Conservation (phyloP, 2,113 vertebrate species). For the Paramisgurnus dabryanus region DNA sequence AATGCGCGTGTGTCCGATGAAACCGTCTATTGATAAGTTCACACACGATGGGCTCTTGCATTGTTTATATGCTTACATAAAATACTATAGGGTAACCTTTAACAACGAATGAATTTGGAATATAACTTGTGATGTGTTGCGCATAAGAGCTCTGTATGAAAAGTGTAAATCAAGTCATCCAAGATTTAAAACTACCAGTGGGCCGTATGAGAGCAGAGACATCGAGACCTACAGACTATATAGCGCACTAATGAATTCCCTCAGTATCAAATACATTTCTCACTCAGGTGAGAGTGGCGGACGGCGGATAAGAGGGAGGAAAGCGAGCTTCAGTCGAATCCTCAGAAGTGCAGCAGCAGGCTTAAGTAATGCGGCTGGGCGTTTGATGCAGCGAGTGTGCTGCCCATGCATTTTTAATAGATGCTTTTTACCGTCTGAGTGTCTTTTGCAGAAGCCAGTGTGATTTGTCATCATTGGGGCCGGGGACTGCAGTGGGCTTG, state of each 20-base stretch:
- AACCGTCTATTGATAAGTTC: too few species aligned
- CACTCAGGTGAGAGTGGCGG: constrained; percentile 53
- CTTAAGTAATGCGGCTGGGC: constrained; percentile 62
- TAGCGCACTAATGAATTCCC: not conserved
- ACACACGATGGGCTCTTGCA: too few species aligned
- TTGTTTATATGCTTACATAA: too few species aligned
- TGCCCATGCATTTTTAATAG: constrained; percentile 74
- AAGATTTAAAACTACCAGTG: not conserved
- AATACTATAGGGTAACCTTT: too few species aligned
- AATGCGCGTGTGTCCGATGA: too few species aligned
- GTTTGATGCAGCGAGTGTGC: constrained; percentile 68
- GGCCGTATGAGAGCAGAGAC: not conserved
- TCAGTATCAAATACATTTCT: not conserved
- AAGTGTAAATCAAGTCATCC: not conserved
- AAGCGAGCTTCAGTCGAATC: constrained; percentile 56
- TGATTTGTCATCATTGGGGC: constrained; percentile 71
- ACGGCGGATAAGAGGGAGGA: constrained; percentile 47
- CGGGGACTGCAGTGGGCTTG: constrained; percentile 51
- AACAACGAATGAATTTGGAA: constrained; percentile 10
- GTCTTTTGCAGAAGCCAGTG: constrained; percentile 66
- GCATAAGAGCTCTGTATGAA: constrained; percentile 5
- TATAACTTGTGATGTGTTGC: not conserved
- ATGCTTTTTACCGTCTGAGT: constrained; percentile 75
- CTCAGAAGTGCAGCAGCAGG: constrained; percentile 55
- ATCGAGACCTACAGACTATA: not conserved